These are phyloP conservation scores for Psilopsiagon aymara DNA, from an alignment of 2,113 vertebrate genomes.

Conservation along the genomic window DNA sequence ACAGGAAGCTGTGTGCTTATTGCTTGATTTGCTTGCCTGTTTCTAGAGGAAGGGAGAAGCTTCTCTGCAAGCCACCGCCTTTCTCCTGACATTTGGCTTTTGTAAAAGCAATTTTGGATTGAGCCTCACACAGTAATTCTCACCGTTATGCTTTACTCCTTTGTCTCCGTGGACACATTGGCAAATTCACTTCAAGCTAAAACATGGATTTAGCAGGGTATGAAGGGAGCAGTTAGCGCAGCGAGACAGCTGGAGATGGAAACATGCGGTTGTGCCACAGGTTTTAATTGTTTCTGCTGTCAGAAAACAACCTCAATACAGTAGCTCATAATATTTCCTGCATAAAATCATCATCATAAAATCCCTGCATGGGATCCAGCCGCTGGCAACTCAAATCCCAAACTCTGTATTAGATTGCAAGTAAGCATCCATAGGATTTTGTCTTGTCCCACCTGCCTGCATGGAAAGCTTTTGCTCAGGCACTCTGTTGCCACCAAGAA, in stretches of 20 bases:
- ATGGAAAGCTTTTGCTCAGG: neutral
- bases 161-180: conserved; percentile 24
- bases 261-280: neutral
- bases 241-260: neutral
- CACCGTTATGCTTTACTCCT: neutral
- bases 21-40: neutral
- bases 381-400: neutral
- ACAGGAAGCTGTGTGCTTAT: neutral
- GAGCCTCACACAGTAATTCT: neutral
- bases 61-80: neutral
- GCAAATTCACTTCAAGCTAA: neutral
- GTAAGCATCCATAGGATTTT: neutral
- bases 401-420: neutral
- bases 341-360: neutral
- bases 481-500: neutral
- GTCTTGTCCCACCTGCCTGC: neutral
- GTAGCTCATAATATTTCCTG: neutral
- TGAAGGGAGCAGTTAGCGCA: conserved; percentile 19
- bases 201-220: neutral
- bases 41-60: neutral
- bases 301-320: conserved; percentile 1
- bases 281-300: conserved; percentile 27
- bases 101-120: neutral
- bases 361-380: neutral
- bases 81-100: conserved; percentile 8